Evolutionary conservation across 2,888 invertebrate species (phyloP), one percentile per base, ranked within the genome.

Genomic region (Pseudococcus longispinus): DNA sequence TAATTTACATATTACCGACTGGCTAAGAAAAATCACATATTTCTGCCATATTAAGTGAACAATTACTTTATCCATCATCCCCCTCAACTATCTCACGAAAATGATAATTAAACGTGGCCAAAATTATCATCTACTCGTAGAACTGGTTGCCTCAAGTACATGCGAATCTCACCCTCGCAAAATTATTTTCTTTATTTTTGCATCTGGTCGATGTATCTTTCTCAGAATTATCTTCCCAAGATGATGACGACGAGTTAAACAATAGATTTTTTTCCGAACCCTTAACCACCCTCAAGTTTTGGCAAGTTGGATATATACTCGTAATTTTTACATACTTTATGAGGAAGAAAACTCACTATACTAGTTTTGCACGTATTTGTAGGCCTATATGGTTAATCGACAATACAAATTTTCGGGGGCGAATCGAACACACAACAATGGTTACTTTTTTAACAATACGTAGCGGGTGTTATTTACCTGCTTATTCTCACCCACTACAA

Each of bases 201-300:
- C 60, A 60, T 60, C 60, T 60, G 60, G 20, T 60, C 60, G 2
- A 60, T 8, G 60, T 60, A 20, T 60, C 20, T 23, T 60, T 60
- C 60, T 60, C 60, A 60, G 60, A 60, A 55, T 55, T 55, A 55
- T 60, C 60, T 60, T 60, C 60, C 60, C 60, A 60, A 60, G 60
- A 60, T 23, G 23, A 55, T 8, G 55, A 55, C 55, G 55, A 55
- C n/a, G 55, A 60, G 23, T 60, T 60, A 60, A 23, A 60, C 60
- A 60, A 60, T 60, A 60, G 15, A 60, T 4, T 6, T 60, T 60
- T 60, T 60, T 60, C 13, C 60, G 23, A 70, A 70, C 70, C 70
- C 70, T 70, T 70, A 26, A 65, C 70, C 70, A 70, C 70, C 70
- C 70, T 70, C 70, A 70, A 70, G 32, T 70, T 70, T 70, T 32